These are phyloP conservation scores for Tympanuchus pallidicinctus DNA, from an alignment of 2,113 vertebrate species.

Conservation along the genomic window DNA sequence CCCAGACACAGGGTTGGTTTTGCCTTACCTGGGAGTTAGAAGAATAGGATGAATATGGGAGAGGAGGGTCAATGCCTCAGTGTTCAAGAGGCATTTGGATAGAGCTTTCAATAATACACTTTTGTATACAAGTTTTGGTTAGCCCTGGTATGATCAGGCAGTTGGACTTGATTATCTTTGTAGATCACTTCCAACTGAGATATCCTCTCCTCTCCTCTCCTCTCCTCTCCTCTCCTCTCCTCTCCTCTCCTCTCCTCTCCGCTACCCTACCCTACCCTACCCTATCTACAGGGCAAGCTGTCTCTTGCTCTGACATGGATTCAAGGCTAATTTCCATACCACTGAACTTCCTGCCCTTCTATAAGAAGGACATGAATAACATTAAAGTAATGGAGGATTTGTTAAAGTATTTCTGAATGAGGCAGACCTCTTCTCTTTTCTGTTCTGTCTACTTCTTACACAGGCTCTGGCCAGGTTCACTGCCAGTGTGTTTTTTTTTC, in stretches of 20 bases:
- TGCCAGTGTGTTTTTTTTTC: background rate
- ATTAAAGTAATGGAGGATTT: background rate
- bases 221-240: background rate
- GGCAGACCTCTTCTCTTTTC: conserved; percentile 10
- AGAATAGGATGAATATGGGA: background rate
- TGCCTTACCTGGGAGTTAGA: background rate
- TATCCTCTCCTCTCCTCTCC: too few relatives aligned
- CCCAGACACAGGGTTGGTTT: background rate
- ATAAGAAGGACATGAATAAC: fast-evolving
- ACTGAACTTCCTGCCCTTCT: background rate
- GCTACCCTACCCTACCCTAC: background rate
- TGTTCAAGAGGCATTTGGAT: background rate
- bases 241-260: too few relatives aligned
- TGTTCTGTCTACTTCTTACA: background rate
- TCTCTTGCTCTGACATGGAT: background rate
- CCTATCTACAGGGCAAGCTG: background rate
- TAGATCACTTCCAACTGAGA: background rate
- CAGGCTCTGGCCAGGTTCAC: conserved; percentile 8
- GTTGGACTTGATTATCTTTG: background rate
- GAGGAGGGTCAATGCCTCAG: background rate
- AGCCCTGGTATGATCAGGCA: background rate
- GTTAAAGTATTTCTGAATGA: background rate
- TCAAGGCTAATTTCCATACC: background rate
- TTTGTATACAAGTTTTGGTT: background rate
- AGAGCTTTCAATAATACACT: background rate